A percentile compares a stretch with the other conserved stretches of the same genome.
Evolutionary conservation across 35 echinoderm and acorn worm species (phyloP).

Genomic region (Ophioderma brevispina): DNA sequence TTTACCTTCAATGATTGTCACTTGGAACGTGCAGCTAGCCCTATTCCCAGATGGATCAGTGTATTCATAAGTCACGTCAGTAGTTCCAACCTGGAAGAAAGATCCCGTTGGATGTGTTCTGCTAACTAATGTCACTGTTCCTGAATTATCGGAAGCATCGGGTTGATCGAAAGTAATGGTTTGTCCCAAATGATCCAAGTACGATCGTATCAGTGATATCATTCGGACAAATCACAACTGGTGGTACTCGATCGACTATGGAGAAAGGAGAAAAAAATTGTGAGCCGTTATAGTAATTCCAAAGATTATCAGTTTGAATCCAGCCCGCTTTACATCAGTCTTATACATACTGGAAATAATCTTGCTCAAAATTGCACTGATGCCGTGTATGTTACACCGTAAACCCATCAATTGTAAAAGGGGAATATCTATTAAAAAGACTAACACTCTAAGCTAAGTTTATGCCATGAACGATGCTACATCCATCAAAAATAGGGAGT

Average conservation of each 20-base stretch:
- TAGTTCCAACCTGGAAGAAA: constrained; percentile 31
- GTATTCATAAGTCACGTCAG: constrained; percentile 54
- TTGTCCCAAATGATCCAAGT: neutral
- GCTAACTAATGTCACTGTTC: neutral
- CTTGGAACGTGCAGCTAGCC: constrained; percentile 45
- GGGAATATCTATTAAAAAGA: too few species aligned
- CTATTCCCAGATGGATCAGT: constrained; percentile 52
- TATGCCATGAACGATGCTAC: too few species aligned
- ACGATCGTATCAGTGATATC: neutral
- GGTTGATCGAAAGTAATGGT: constrained; percentile 36
- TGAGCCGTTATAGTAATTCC: too few species aligned
- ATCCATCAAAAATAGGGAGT: too few species aligned
- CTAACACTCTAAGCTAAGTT: too few species aligned
- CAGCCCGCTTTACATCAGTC: too few species aligned
- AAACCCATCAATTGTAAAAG: too few species aligned
- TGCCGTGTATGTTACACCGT: too few species aligned
- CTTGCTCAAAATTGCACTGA: too few species aligned
- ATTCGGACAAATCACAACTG: neutral
- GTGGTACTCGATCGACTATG: neutral
- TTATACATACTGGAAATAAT: too few species aligned
- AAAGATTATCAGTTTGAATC: too few species aligned
- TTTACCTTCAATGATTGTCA: constrained; percentile 44
- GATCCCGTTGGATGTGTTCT: constrained; percentile 11
- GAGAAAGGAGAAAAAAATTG: too few species aligned
- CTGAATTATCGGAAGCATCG: constrained; percentile 57